Evolutionary conservation across 2,888 invertebrate species (phyloP).

Genomic region (Dynastes maya): DNA sequence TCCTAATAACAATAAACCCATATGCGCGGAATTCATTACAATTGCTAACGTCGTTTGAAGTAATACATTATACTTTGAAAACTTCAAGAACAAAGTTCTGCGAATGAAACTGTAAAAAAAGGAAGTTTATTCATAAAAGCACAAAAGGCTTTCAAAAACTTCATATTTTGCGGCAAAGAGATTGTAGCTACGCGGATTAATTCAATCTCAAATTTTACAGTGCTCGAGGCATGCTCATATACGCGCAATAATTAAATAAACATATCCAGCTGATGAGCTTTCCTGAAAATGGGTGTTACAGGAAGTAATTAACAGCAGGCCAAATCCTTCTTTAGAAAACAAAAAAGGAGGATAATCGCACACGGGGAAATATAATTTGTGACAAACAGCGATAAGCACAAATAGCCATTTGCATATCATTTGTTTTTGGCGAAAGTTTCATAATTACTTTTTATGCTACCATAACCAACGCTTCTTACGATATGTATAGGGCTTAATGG

Average conservation of each 20-base stretch:
- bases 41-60: too few species aligned
- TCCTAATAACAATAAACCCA: too few species aligned
- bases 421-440: background rate
- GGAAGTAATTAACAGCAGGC: too few species aligned
- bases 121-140: too few species aligned
- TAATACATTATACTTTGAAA: too few species aligned
- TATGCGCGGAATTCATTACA: too few species aligned
- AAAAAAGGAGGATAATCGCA: background rate
- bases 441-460: background rate
- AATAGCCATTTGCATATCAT: background rate
- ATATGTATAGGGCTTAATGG: background rate
- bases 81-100: too few species aligned
- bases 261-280: too few species aligned
- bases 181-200: background rate
- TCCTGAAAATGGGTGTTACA: too few species aligned
- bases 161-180: background rate
- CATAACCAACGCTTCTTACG: background rate
- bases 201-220: background rate
- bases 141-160: too few species aligned
- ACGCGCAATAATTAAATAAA: background rate
- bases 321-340: too few species aligned
- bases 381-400: background rate
- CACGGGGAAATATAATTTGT: conserved; percentile 2
- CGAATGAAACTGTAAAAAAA: too few species aligned
- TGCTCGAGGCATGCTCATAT: background rate